Percentiles rank a stretch among this genome's conserved stretches.
Evolutionary conservation across 2,888 invertebrate genomes (phyloP).

Genomic region (Teinopalpus imperialis): DNA sequence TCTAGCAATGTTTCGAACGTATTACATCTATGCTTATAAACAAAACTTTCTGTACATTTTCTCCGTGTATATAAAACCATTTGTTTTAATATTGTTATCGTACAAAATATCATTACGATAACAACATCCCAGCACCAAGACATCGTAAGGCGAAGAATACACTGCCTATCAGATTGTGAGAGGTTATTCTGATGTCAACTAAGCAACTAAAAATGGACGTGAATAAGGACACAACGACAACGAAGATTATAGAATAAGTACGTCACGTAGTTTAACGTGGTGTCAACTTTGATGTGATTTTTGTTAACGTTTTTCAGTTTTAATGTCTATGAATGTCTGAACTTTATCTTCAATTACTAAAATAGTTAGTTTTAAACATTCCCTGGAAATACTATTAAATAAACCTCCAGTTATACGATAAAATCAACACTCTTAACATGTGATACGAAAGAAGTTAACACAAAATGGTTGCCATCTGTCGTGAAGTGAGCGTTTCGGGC

Average conservation of each 20-base stretch:
- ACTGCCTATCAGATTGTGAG: constrained; percentile 37
- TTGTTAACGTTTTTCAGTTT: not conserved
- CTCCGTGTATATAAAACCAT: constrained; percentile 15
- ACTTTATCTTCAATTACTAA: not conserved
- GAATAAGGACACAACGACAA: constrained; percentile 32
- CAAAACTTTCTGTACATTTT: not conserved
- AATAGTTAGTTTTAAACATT: no score
- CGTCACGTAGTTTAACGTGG: constrained; percentile 28
- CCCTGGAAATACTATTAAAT: no score
- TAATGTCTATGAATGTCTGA: not conserved
- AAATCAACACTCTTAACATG: not conserved
- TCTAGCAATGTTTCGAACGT: no score
- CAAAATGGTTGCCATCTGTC: constrained; percentile 21
- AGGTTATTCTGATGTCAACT: constrained; percentile 42
- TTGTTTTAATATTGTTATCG: constrained; percentile 30
- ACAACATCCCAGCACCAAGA: constrained; percentile 37
- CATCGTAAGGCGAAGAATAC: constrained; percentile 26
- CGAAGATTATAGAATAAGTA: constrained; percentile 18
- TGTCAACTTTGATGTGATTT: not conserved
- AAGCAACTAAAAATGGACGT: constrained; percentile 32
- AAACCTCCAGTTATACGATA: constrained; percentile 1
- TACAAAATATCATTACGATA: constrained; percentile 29
- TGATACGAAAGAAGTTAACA: constrained; percentile 3
- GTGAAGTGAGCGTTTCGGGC: constrained; percentile 6
- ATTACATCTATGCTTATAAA: no score